A percentile compares a stretch with the other conserved stretches of the same genome.
Evolutionary conservation across 2,888 invertebrate genomes (phyloP).

Genomic region (Drosophila flavopinicola): DNA sequence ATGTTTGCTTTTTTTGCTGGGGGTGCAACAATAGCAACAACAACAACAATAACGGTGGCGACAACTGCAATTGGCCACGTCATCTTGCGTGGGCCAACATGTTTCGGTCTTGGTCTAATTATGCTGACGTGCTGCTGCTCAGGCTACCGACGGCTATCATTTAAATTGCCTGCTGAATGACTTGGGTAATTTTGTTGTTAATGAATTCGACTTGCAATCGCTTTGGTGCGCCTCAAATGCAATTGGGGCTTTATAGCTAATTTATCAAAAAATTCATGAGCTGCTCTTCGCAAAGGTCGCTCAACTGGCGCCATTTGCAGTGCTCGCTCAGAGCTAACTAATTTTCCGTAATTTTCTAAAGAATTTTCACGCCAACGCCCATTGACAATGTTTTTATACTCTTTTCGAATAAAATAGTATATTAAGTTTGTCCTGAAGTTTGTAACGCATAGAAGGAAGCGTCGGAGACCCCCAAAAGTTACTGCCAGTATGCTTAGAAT

Average conservation of each 20-base stretch:
- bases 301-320: slow-evolving; percentile 35
- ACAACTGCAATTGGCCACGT: slow-evolving; percentile 21
- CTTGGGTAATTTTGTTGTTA: slow-evolving; percentile 56
- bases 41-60: slow-evolving; percentile 5
- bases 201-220: slow-evolving; percentile 65
- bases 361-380: slow-evolving; percentile 81
- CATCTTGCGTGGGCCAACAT: slow-evolving; percentile 54
- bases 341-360: slow-evolving; percentile 59
- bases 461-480: too few relatives aligned
- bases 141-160: slow-evolving; percentile 9
- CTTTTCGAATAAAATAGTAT: too few relatives aligned
- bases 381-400: slow-evolving; percentile 38
- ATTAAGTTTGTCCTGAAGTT: too few relatives aligned
- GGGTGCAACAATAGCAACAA: slow-evolving; percentile 56
- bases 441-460: too few relatives aligned
- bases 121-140: slow-evolving; percentile 58
- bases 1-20: slow-evolving; percentile 27
- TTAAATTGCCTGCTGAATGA: slow-evolving; percentile 37
- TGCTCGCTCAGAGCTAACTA: slow-evolving; percentile 53
- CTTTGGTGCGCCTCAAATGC: slow-evolving; percentile 27
- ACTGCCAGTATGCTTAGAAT: too few relatives aligned
- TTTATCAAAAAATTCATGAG: slow-evolving; percentile 16
- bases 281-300: slow-evolving; percentile 31
- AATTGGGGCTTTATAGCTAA: slow-evolving; percentile 32
- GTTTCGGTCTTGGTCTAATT: slow-evolving; percentile 75